Conservation (phyloP, 1,140 invertebrate species). For the Drosophila varians region DNA sequence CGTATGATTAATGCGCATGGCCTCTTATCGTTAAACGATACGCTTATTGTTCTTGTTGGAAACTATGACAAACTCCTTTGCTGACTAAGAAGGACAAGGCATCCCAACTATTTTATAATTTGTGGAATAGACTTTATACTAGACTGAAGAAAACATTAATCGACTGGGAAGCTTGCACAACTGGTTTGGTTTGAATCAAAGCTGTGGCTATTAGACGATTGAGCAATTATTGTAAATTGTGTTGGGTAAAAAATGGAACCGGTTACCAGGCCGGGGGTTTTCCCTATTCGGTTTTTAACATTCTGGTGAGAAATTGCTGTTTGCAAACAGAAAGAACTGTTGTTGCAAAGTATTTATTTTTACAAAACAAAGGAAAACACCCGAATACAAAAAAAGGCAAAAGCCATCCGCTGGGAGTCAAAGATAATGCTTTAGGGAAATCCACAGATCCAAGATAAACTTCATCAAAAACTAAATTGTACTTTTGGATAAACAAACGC, state of each 20-base stretch:
- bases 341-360: not conserved
- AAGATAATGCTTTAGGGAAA: conserved; percentile 3
- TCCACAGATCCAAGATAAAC: conserved; percentile 3
- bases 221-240: conserved; percentile 27
- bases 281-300: conserved; percentile 27
- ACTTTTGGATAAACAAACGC: conserved; percentile 27
- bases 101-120: not conserved
- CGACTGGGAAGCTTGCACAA: conserved; percentile 1
- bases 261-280: conserved; percentile 29
- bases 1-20: conserved; percentile 42
- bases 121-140: not conserved
- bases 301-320: not conserved
- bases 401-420: not conserved
- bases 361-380: conserved; percentile 9
- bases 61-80: conserved; percentile 26
- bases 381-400: conserved; percentile 8
- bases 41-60: conserved; percentile 15
- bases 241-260: conserved; percentile 44
- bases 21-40: conserved; percentile 14
- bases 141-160: conserved; percentile 18
- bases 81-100: conserved; percentile 29
- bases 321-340: conserved; percentile 2
- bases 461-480: conserved; percentile 8
- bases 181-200: conserved; percentile 14
- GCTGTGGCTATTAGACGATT: conserved; percentile 27